Percentiles rank a stretch among this genome's conserved stretches.
These are phyloP conservation scores for Saccostrea glomerata DNA, from an alignment of 1,140 invertebrate genomes.

Conservation along the genomic window DNA sequence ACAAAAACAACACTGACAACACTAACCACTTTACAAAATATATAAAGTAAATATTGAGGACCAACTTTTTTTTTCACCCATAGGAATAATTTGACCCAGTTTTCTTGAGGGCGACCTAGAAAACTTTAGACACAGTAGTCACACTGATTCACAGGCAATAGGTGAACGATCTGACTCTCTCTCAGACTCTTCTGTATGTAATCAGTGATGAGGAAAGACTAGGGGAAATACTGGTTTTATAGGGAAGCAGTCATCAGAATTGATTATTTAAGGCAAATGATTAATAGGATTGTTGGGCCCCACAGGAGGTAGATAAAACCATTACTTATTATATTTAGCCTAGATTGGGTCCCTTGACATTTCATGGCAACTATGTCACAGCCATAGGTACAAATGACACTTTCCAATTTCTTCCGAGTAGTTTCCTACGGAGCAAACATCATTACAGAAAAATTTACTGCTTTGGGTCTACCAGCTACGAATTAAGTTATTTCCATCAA, in stretches of 20 bases:
- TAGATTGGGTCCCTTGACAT: conserved; percentile 28
- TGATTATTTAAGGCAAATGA: conserved; percentile 25
- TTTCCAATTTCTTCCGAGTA: conserved; percentile 1
- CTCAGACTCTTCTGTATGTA: conserved; percentile 6
- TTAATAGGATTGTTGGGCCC: conserved; percentile 21
- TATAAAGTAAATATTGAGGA: not conserved
- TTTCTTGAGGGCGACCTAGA: conserved; percentile 9
- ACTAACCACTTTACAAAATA: not conserved
- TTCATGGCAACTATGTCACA: conserved; percentile 25
- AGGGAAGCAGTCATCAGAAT: conserved; percentile 30
- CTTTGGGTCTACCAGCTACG: conserved; percentile 13
- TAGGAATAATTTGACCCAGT: conserved; percentile 13
- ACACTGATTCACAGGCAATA: conserved; percentile 18
- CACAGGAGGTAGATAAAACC: conserved; percentile 33
- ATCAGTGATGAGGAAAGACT: conserved; percentile 8
- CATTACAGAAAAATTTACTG: conserved; percentile 17
- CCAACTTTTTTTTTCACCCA: not conserved
- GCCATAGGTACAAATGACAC: conserved; percentile 33
- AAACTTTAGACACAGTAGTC: conserved; percentile 22
- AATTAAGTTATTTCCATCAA: conserved; percentile 7
- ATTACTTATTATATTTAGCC: conserved; percentile 37
- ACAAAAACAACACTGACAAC: conserved; percentile 10
- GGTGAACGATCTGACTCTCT: conserved; percentile 6
- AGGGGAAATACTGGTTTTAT: conserved; percentile 15
- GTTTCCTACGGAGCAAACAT: conserved; percentile 15